These are phyloP conservation scores for Heterodera filipjevi DNA, from an alignment of 2,888 invertebrate species.

Conservation along the genomic window DNA sequence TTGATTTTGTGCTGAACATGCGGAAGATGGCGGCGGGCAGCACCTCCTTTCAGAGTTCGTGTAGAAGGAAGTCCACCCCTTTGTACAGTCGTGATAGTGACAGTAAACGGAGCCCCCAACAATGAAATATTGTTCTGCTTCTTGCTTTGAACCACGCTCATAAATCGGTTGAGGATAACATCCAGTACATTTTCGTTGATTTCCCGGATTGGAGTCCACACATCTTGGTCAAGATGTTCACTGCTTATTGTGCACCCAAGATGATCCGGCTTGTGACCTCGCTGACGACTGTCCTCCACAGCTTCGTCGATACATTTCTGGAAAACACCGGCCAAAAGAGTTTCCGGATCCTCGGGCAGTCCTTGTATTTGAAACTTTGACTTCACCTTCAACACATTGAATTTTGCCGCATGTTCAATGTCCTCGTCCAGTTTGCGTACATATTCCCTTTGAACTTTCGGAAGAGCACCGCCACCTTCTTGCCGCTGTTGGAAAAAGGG, in stretches of 20 bases:
- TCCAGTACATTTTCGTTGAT: not conserved
- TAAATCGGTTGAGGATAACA: not conserved
- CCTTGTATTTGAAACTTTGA: conserved; percentile 3
- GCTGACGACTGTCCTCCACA: not conserved
- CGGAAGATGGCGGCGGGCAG: not conserved
- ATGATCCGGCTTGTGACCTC: not conserved
- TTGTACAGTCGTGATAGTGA: not conserved
- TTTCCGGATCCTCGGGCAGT: not conserved
- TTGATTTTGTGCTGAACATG: not conserved
- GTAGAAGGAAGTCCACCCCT: not conserved
- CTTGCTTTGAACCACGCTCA: not conserved
- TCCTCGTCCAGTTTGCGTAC: not conserved
- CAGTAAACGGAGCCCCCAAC: not conserved
- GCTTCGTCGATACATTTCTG: not conserved
- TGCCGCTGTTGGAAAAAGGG: no score
- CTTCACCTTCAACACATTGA: not conserved
- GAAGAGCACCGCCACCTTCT: no score
- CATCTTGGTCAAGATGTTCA: not conserved
- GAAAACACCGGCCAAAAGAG: not conserved
- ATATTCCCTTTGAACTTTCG: not conserved
- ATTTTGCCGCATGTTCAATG: not conserved
- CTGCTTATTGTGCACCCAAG: conserved; percentile 1
- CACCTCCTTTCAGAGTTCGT: no score
- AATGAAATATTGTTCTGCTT: not conserved
- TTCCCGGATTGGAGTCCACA: conserved; percentile 5